phyloP scores from a whole-genome alignment of 2,797 vertebrate species.

The Hyperoplus lanceolatus region DNA sequence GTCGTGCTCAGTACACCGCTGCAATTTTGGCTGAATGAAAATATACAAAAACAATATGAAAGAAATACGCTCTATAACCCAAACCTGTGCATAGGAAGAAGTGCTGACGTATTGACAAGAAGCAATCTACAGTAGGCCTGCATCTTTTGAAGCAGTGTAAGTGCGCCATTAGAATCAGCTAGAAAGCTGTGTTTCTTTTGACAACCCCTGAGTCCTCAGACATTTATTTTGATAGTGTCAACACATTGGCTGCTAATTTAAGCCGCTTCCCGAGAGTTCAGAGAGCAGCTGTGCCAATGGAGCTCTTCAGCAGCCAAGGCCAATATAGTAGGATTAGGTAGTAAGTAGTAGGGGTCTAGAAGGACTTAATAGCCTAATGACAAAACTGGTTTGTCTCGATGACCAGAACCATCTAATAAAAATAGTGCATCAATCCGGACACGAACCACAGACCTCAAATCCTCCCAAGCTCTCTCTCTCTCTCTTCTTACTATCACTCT shows the following conservation, averaged over 20 bases:
- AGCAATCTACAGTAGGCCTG: no score
- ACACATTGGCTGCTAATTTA: slow-evolving; percentile 67
- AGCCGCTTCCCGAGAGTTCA: slow-evolving; percentile 58
- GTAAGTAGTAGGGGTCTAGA: slow-evolving; percentile 28
- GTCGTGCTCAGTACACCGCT: no score
- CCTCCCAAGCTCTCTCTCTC: slow-evolving; percentile 15
- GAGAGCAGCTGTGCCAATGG: slow-evolving; percentile 55
- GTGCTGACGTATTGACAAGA: no score
- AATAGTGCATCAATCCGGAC: no score
- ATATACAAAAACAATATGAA: no score
- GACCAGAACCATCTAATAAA: slow-evolving; percentile 11
- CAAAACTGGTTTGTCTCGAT: slow-evolving; percentile 25
- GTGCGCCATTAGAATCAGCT: not conserved
- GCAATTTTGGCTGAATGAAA: no score
- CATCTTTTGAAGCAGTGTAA: no score
- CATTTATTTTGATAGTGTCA: slow-evolving; percentile 66
- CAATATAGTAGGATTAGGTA: slow-evolving; percentile 9
- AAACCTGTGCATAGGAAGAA: no score
- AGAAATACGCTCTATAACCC: no score
- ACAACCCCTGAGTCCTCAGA: slow-evolving; percentile 36
- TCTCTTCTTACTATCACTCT: slow-evolving; percentile 31
- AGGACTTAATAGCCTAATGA: slow-evolving; percentile 38
- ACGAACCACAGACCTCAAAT: not conserved
- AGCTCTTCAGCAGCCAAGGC: slow-evolving; percentile 25
- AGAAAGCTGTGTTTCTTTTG: slow-evolving; percentile 2